Evolutionary conservation across 2,113 vertebrate species (phyloP), one percentile per base, ranked within the genome.

Genomic region (Pleuronectes platessa): DNA sequence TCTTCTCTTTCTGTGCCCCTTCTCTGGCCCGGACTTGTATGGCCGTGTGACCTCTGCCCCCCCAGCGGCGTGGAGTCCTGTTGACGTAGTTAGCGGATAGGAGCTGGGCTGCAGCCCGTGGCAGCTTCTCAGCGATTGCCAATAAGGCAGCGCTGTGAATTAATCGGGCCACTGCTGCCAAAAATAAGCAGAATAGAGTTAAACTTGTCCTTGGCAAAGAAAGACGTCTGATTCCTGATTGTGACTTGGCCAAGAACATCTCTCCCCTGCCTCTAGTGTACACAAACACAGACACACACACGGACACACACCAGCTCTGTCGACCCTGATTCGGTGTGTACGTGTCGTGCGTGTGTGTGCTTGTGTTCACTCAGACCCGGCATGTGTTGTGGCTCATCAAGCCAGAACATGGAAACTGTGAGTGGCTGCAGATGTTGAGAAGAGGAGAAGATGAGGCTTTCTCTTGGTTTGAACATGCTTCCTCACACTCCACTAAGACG

Each of bases 381-480:
- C 91, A 91, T 90, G 86, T 92, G 91, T 89, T 92, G 89, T 83
- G 77, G 88, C 85, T 92, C 90, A 92, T 93, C 91, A 89, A 80
- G 78, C 73, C 82, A 85, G 85, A 89, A 93, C 90, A 91, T 91
- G 90, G 90, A 93, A 93, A 94, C 84, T 91, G 60, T 94, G 90
- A 92, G 88, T 83, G 86, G 66, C 86, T 91, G 84, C 91, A 93
- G 91, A 93, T 92, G 92, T 92, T 80, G 49, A 77, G 71, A 78
- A 76, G 56, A 24, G 61, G 26, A 84, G 78, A 78, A 51, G 63
- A 74, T 63, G 54, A 35, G 45, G 2, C 3, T 24, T 60, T 67
- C 78, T 63, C 63, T 73, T 37, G 66, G 72, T 76, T 79, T 68
- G 63, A 71, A 76, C 76, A 79, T 83, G 80, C 60, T 74, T 83